Base-by-base conservation (phyloP, 2,888 invertebrate genomes). In the Lapara coniferarum region DNA sequence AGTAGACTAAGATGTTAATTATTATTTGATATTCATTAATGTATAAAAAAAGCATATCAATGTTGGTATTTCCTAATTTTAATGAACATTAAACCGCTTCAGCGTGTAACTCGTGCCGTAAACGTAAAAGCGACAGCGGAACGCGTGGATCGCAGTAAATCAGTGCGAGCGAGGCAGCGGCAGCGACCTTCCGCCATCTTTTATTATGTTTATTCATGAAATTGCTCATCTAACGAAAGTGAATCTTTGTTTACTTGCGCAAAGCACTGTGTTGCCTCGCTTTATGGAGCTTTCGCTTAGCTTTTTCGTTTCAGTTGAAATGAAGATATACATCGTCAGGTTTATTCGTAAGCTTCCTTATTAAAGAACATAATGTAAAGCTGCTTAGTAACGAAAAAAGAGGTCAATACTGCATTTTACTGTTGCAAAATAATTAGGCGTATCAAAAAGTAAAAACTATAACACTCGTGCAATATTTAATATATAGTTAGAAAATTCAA, bases 121-220 rank as follows among this genome's bases (percentile, higher is more conserved):
- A 70, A 59, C 70, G 69, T 73, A 74, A 79, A 78, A 81, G 79
- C 79, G 80, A 81, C 80, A 76, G 77, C 79, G 78, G 77, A 76
- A 74, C 74, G 75, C 74, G 73, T 72, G 74, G 77, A 73, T 72
- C 75, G 80, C 84, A 83, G 89, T 92, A 92, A 92, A 92, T 92
- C 92, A 92, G 89, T 49, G 85, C 81, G 74, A 80, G 83, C 79
- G 79, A 63, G 80, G 78, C 78, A 71, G 76, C 75, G 71, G 7
- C 37, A 78, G 81, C 86, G 87, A 88, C 88, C 87, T 87, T 88
- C 88, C 87, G 86, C 85, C 84, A 81, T 86, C 75, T 83, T 84
- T 84, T 85, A 86, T 88, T 87, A 91, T 92, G 92, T 92, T 92
- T 93, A 93, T 93, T 93, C 93, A 93, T 92, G 92, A 89, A 87